Evolutionary conservation across 2,113 vertebrate genomes (phyloP).

Genomic region (Mustela nigripes): DNA sequence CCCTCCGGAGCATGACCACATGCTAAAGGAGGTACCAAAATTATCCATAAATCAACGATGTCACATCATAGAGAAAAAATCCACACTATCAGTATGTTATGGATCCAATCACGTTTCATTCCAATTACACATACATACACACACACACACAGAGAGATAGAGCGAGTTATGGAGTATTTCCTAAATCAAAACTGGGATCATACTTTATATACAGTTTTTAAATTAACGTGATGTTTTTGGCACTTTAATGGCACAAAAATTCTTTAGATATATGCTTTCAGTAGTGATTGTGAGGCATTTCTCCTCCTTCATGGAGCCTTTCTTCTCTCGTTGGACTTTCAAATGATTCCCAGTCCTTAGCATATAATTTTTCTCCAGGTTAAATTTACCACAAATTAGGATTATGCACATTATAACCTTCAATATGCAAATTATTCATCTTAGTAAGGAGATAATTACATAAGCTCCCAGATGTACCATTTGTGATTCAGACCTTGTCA

Average conservation of each 20-base stretch:
- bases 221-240: not conserved
- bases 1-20: not conserved
- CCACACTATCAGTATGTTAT: not conserved
- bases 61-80: not conserved
- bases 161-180: not conserved
- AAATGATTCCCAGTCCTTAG: not conserved
- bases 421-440: slow-evolving; percentile 1
- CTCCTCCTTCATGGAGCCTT: not conserved
- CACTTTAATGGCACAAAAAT: slow-evolving; percentile 28
- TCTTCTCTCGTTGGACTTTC: not conserved
- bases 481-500: slow-evolving; percentile 21
- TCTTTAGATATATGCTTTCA: not conserved
- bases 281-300: not conserved
- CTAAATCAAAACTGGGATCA: not conserved
- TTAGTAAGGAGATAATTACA: not conserved
- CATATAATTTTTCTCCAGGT: slow-evolving; percentile 16
- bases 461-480: not conserved
- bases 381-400: slow-evolving; percentile 21
- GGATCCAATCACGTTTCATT: not conserved
- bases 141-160: not conserved
- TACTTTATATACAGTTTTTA: not conserved
- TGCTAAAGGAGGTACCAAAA: not conserved
- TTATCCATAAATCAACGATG: not conserved
- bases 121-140: not conserved
- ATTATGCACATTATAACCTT: not conserved